These are phyloP conservation scores for Cheilosia grossa DNA, from an alignment of 2,888 invertebrate species.

Conservation along the genomic window DNA sequence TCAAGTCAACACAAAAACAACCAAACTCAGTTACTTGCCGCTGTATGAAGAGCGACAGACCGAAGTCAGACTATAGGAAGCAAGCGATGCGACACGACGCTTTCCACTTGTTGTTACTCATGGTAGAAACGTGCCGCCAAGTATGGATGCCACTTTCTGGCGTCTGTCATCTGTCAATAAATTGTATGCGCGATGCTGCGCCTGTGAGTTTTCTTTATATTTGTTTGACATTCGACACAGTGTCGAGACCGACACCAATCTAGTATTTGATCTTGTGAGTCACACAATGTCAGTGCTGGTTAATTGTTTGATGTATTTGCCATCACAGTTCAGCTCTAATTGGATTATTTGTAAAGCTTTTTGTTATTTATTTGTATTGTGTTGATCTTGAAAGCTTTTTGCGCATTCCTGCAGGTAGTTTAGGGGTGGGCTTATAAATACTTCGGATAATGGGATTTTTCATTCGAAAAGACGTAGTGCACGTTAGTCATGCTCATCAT, in stretches of 20 bases:
- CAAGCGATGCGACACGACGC: not conserved
- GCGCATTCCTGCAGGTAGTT: constrained; percentile 42
- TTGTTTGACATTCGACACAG: constrained; percentile 12
- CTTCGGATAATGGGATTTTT: not conserved
- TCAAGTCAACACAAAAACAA: constrained; percentile 2
- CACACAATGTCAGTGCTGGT: constrained; percentile 73
- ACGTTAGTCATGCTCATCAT: constrained; percentile 1
- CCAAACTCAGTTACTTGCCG: constrained; percentile 23
- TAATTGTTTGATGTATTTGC: constrained; percentile 51
- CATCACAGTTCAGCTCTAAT: constrained; percentile 41
- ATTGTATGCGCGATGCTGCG: constrained; percentile 18
- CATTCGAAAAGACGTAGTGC: not conserved
- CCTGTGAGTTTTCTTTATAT: constrained; percentile 2
- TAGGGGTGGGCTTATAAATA: not conserved
- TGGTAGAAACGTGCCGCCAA: constrained; percentile 26
- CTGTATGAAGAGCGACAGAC: not conserved
- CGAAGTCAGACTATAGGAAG: constrained; percentile 17
- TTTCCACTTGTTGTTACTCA: constrained; percentile 39
- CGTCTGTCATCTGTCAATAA: constrained; percentile 19
- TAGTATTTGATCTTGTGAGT: constrained; percentile 68
- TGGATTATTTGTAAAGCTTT: constrained; percentile 42
- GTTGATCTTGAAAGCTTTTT: constrained; percentile 15
- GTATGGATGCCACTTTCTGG: constrained; percentile 1
- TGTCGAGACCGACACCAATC: constrained; percentile 32
- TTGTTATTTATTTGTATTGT: not conserved